These are phyloP conservation scores for Gnatocerus cornutus DNA, from an alignment of 2,888 invertebrate genomes.

Conservation along the genomic window DNA sequence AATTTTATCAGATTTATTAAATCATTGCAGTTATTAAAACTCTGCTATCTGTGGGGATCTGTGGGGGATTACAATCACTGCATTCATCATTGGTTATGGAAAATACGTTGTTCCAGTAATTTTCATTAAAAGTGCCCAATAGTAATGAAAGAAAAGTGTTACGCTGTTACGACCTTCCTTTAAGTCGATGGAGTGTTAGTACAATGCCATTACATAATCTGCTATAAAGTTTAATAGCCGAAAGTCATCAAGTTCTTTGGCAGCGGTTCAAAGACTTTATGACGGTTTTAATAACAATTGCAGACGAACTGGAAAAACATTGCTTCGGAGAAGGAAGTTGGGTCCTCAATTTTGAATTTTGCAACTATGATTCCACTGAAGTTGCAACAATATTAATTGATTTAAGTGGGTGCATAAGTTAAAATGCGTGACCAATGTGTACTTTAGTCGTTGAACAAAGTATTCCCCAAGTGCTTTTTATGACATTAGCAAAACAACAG, in stretches of 20 bases:
- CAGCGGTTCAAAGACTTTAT: conserved; percentile 15
- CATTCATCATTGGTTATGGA: not conserved
- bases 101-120: not conserved
- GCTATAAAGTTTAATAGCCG: conserved; percentile 21
- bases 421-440: conserved; percentile 3
- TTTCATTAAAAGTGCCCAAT: not conserved
- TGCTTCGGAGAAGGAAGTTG: not conserved
- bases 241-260: conserved; percentile 23
- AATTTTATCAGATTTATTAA: conserved; percentile 4
- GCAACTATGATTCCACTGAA: not conserved
- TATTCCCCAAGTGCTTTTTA: conserved; percentile 23
- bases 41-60: not conserved
- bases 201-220: conserved; percentile 20
- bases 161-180: not conserved
- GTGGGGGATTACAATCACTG: not conserved
- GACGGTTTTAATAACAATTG: conserved; percentile 21
- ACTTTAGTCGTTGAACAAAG: not conserved
- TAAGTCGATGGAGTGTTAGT: conserved; percentile 9
- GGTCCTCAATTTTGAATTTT: not conserved
- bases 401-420: not conserved
- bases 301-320: conserved; percentile 7
- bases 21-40: not conserved
- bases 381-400: too few species aligned
- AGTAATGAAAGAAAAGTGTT: conserved; percentile 3
- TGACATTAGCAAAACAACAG: conserved; percentile 39